Conservation (phyloP, 1,140 invertebrate species). For the Psix sp. region DNA sequence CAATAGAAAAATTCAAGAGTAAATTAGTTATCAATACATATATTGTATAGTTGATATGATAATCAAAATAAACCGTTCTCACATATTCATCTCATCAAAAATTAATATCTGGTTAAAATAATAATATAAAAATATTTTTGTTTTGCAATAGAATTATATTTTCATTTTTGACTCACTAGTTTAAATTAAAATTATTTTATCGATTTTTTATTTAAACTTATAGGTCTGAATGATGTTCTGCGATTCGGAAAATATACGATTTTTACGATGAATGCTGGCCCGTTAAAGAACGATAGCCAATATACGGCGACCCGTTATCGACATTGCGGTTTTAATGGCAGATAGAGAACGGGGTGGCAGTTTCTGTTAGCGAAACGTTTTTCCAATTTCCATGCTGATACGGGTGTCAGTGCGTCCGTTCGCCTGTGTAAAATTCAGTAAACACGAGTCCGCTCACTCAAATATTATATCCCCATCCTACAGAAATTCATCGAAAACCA, state of each 20-base stretch:
- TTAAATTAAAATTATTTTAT: too few relatives aligned
- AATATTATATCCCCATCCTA: constrained; percentile 10
- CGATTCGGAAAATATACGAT: constrained; percentile 41
- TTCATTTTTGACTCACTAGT: too few relatives aligned
- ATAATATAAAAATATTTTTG: too few relatives aligned
- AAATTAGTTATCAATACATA: too few relatives aligned
- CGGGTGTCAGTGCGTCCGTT: constrained; percentile 24
- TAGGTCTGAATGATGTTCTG: constrained; percentile 31
- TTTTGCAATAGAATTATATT: too few relatives aligned
- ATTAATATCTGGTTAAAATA: too few relatives aligned
- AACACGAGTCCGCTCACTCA: constrained; percentile 23
- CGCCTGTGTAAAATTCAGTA: constrained; percentile 33
- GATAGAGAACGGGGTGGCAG: constrained; percentile 30
- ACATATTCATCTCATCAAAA: too few relatives aligned
- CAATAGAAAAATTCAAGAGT: too few relatives aligned
- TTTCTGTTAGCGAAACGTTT: constrained; percentile 51
- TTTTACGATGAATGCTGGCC: constrained; percentile 44
- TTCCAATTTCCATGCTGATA: constrained; percentile 52
- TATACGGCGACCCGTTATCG: constrained; percentile 45
- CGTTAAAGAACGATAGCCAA: constrained; percentile 40
- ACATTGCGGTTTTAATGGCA: constrained; percentile 42
- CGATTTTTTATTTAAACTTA: too few relatives aligned
- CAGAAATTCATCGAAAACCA: constrained; percentile 11
- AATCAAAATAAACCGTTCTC: too few relatives aligned
- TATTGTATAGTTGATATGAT: too few relatives aligned